Evolutionary conservation across 2,888 invertebrate genomes (phyloP), one percentile per base, ranked within the genome.

Genomic region (Netelia fuscicornis): DNA sequence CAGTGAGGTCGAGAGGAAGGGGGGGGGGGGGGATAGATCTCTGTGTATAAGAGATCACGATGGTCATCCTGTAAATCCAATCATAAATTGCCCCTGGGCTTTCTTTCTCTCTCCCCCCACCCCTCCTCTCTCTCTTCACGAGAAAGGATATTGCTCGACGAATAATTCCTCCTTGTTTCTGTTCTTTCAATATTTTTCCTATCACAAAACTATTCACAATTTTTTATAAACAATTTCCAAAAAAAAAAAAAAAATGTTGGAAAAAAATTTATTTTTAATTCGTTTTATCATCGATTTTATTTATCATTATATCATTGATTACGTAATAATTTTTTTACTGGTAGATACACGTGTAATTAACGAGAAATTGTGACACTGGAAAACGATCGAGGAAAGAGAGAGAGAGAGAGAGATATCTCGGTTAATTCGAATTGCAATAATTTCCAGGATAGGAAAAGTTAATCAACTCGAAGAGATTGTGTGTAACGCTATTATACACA

Each of bases 41-140:
- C 70, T 44, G 62, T 62, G 30, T 78, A 44, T 62, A 68, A 60
- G 67, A 56, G 84, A 86, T 86, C 82, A 64, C 81, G 77, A 81
- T 77, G 86, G 83, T 86, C 86, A 86, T 87, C 84, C 81, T 30
- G 86, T 82, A 86, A 87, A 87, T 86, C 87, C 86, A 87, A 86
- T 87, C 86, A 87, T 87, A 86, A 84, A 87, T 83, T 58, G 75
- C 86, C 84, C 84, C 48, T 64, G 65, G 82, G 84, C 20, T 20
- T 20, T 20, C 20, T 20, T 20, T 20, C 20, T 20, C 20, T 20
- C 20, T 1, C 20, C 20, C 20, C 20, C 20, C 20, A 17, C 20
- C 68, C 30, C 30, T 5, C 30, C 30, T 5, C 30, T 5, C 30
- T 5, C 30, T 5, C 30, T 5, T 5, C 30, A 2, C 30, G 5